Evolutionary conservation across 2,113 vertebrate genomes (phyloP), one percentile per base, ranked within the genome.

Genomic region (Syngnathus typhle): DNA sequence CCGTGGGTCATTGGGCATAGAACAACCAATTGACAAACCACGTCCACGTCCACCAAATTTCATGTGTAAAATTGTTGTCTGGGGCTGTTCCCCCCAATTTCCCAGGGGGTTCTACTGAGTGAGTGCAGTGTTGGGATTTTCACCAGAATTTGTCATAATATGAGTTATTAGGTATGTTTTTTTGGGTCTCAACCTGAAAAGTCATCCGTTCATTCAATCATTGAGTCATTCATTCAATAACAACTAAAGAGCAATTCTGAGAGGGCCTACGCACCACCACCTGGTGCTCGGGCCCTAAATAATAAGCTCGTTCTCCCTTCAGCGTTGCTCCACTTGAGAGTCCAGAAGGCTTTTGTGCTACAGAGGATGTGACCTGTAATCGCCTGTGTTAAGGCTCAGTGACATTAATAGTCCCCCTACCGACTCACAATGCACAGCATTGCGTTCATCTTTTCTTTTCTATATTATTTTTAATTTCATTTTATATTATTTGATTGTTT

Each of bases 311-410:
- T 75, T 86, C 77, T 86, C 77, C 67, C 88, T 89, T 89, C 89
- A 64, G 83, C 88, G 80, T 91, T 81, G 91, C 91, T 43, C 91
- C 92, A 91, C 85, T 89, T 90, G 79, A 89, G 91, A 93, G 93
- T 94, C 91, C 70, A 71, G 70, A 90, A 88, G 91, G 89, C 91
- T 94, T 89, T 94, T 88, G 94, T 93, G 93, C 93, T 93, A 91
- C 94, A 93, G 92, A 91, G 88, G 86, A 82, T 81, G 80, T 87
- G 91, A 92, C 92, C 93, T 90, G 91, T 92, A 91, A 87, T 87
- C 87, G 85, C 88, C 55, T 92, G 88, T 91, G 84, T 88, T 89
- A 91, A 92, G 92, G 93, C 93, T 91, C 88, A 81, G 78, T 91
- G 91, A 85, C 81, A 85, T 82, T 83, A 8, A 77, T 84, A 86